Conservation (phyloP, 2,113 vertebrate genomes). For the Syngnathoides biaculeatus region DNA sequence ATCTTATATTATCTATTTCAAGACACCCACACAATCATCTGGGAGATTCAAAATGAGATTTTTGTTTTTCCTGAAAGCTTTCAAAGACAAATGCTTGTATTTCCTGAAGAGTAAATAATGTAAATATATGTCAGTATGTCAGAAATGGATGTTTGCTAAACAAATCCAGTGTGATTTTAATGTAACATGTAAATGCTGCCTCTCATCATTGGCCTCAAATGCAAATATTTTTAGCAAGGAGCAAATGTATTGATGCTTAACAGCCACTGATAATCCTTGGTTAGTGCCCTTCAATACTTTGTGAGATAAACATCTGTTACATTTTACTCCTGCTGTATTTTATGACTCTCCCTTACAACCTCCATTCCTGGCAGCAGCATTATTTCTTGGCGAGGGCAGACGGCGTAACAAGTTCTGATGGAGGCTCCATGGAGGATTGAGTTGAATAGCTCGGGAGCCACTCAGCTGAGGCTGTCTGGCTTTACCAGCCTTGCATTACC, state of each 20-base stretch:
- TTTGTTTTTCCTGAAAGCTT: constrained; percentile 33
- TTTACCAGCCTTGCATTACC: constrained; percentile 67
- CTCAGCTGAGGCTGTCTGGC: constrained; percentile 60
- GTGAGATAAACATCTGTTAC: constrained; percentile 67
- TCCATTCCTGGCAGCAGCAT: constrained; percentile 53
- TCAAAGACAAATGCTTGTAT: constrained; percentile 36
- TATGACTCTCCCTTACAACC: constrained; percentile 40
- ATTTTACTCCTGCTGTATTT: constrained; percentile 51
- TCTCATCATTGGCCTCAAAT: neutral
- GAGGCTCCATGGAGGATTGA: constrained; percentile 64
- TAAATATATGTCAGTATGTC: constrained; percentile 33
- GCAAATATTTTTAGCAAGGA: neutral
- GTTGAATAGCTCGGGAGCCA: constrained; percentile 61
- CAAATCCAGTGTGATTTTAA: constrained; percentile 48
- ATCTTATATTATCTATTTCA: constrained; percentile 20
- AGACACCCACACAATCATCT: constrained; percentile 11
- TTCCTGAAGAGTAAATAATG: constrained; percentile 33
- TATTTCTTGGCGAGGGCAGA: constrained; percentile 24
- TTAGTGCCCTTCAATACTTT: constrained; percentile 36
- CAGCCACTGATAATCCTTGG: constrained; percentile 41
- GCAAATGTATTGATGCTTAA: constrained; percentile 40
- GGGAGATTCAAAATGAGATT: constrained; percentile 31
- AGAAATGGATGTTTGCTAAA: constrained; percentile 37
- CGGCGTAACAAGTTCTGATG: constrained; percentile 64
- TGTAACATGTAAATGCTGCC: constrained; percentile 52